These are phyloP conservation scores for Diplosoma virens DNA, from an alignment of 23 tunicate genomes.

Conservation along the genomic window DNA sequence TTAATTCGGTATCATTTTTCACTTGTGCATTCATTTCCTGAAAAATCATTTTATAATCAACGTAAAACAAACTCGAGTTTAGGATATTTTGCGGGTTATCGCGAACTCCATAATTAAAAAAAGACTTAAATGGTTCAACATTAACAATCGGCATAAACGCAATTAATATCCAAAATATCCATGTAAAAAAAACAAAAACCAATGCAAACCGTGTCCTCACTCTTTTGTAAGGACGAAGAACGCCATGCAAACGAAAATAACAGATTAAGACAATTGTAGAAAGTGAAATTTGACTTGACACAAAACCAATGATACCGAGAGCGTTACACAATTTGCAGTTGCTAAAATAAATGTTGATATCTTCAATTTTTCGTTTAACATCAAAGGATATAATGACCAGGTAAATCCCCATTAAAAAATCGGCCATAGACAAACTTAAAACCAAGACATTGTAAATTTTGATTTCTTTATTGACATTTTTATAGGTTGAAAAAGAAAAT, in stretches of 20 bases:
- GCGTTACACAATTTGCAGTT: not conserved
- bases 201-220: not conserved
- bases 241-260: not conserved
- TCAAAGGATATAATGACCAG: not conserved
- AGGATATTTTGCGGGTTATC: not conserved
- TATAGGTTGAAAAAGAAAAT: not conserved
- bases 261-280: not conserved
- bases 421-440: constrained; percentile 6
- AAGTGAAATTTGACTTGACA: constrained; percentile 6
- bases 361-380: not conserved
- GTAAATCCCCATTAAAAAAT: constrained; percentile 11
- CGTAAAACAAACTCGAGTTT: too few species aligned
- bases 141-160: not conserved
- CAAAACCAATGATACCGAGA: not conserved
- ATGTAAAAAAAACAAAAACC: not conserved
- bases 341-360: not conserved
- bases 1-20: too few species aligned
- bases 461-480: not conserved
- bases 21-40: too few species aligned
- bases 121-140: not conserved
- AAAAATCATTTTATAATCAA: not conserved
- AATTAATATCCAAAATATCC: not conserved
- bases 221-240: not conserved
- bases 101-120: not conserved
- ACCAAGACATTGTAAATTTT: not conserved